Conservation (phyloP, 64 coral and sea anemone genomes). For the Actinia tenebrosa region DNA sequence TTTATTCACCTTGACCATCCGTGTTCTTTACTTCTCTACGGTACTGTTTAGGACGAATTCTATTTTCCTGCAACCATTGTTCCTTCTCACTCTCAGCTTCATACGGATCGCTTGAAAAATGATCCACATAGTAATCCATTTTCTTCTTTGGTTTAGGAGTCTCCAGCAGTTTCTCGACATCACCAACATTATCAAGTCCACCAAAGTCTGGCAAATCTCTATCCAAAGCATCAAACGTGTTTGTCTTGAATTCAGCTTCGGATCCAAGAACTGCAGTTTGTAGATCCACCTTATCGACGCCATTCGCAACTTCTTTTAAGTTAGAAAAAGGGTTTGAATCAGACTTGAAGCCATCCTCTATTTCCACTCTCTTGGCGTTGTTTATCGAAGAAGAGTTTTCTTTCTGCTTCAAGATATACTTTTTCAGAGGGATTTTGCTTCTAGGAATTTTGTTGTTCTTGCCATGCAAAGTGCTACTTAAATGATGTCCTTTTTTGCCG, state of each 20-base stretch:
- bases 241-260: neutral
- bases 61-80: constrained; percentile 44
- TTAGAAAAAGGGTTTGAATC: neutral
- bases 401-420: neutral
- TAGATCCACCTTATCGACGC: neutral
- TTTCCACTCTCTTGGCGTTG: neutral
- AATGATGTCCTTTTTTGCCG: neutral
- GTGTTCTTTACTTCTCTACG: neutral
- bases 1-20: neutral
- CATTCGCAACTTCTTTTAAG: neutral
- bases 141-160: constrained; percentile 18
- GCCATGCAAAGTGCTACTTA: neutral
- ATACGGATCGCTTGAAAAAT: constrained; percentile 81
- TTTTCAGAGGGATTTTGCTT: neutral
- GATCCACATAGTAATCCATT: constrained; percentile 63
- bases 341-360: neutral
- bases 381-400: neutral
- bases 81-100: constrained; percentile 56
- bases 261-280: neutral
- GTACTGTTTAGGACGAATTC: neutral
- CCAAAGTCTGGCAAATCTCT: neutral
- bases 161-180: neutral
- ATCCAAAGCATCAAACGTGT: neutral
- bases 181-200: neutral
- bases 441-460: neutral